These are phyloP conservation scores for Cosmopolites sordidus DNA, from an alignment of 2,888 invertebrate species.

Conservation along the genomic window DNA sequence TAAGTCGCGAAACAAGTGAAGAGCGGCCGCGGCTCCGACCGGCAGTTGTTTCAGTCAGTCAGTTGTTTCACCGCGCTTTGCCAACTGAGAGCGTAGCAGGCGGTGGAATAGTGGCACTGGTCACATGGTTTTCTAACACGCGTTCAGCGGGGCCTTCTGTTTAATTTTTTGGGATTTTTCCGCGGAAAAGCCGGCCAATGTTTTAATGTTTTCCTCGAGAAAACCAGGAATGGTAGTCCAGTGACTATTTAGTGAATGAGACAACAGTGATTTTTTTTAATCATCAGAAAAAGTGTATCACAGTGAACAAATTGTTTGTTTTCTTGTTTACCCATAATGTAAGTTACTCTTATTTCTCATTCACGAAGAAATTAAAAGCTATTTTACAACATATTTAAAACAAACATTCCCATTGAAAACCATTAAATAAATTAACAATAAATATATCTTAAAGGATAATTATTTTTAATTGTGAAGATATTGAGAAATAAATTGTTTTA, in stretches of 20 bases:
- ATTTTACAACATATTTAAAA: no score
- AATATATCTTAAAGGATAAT: not conserved
- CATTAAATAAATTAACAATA: not conserved
- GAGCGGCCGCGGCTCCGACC: slow-evolving; percentile 18
- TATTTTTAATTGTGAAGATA: slow-evolving; percentile 17
- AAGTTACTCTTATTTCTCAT: no score
- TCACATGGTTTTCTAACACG: slow-evolving; percentile 24
- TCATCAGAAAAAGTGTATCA: no score
- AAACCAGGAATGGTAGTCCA: no score
- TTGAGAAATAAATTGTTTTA: slow-evolving; percentile 20
- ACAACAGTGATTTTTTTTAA: no score
- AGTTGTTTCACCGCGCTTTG: slow-evolving; percentile 25
- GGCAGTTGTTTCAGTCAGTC: slow-evolving; percentile 26
- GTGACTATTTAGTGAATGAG: no score
- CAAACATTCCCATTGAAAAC: no score
- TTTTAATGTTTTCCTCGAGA: no score
- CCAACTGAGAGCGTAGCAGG: slow-evolving; percentile 19
- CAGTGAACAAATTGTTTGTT: no score
- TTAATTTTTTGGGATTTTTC: not conserved
- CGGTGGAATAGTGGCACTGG: slow-evolving; percentile 8
- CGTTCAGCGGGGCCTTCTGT: slow-evolving; percentile 2
- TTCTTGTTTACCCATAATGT: no score
- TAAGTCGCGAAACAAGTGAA: slow-evolving; percentile 29
- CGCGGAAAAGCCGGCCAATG: no score
- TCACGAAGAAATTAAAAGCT: not conserved